Evolutionary conservation across 1,140 invertebrate species (phyloP), one percentile per base, ranked within the genome.

Genomic region (Tenebrio molitor): DNA sequence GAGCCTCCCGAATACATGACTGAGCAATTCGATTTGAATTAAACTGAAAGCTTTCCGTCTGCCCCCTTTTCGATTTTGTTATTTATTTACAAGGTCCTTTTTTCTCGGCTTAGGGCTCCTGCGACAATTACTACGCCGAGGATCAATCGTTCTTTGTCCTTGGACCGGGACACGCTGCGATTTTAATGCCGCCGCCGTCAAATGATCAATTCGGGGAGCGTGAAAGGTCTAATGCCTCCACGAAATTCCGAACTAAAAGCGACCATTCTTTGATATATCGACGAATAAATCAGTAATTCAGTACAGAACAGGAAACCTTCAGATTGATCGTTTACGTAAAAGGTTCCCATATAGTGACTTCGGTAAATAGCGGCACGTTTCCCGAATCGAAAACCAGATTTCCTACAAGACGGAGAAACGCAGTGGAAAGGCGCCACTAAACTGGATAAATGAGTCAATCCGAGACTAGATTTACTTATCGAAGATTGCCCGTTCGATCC

Each of bases 241-340:
- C 21, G 46, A 50, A 50, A 50, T 50, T 50, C 46, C 46, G 3
- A 12, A 19, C 46, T 50, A 50, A 50, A 25, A 50, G 46, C 46
- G 17, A 16, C 46, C 21, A 50, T 50, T 15, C 66, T 73, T 63
- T 73, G 42, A 36, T 29, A 72, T 73, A 73, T 73, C 50, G 65
- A 15, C 8, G 53, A 73, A 73, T 73, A 73, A 73, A 73, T 73
- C 71, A 73, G 65, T 36, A 33, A 68, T 67, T 72, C 64, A 71
- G 53, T 29, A 64, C 34, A 71, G 53, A 71, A 71, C 62, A 44
- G 71, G 34, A 73, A 68, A 68, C 21, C 58, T 69, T 16, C 71
- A 63, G 71, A 73, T 73, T 72, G 71, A 72, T 72, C 71, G 71
- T 73, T 73, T 68, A 69, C 71, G 34, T 73, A 73, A 73, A 73